Evolutionary conservation across 2,797 vertebrate genomes (phyloP).

Genomic region (Loris lydekkerianus): DNA sequence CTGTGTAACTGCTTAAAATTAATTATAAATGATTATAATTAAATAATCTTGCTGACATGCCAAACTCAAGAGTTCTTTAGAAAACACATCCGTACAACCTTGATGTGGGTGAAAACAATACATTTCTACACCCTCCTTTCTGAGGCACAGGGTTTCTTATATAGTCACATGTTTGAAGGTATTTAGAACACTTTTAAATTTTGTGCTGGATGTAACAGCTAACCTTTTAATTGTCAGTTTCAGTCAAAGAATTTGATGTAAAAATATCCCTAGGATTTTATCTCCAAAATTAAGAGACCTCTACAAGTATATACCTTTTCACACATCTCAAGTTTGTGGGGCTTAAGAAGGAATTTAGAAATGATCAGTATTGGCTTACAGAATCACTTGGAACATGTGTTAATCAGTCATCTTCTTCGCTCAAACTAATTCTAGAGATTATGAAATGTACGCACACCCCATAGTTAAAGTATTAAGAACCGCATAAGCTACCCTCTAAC

Average conservation of each 20-base stretch:
- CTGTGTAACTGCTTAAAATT: not conserved
- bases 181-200: not conserved
- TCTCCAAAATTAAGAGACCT: conserved; percentile 1
- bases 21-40: not conserved
- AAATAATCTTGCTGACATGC: not conserved
- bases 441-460: not conserved
- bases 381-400: not conserved
- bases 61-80: not conserved
- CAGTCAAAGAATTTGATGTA: not conserved
- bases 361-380: not conserved
- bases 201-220: not conserved
- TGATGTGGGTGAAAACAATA: not conserved
- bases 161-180: not conserved
- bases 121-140: not conserved
- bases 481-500: not conserved
- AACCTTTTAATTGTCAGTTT: not conserved
- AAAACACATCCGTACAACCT: not conserved
- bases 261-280: conserved; percentile 26
- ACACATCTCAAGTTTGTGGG: not conserved
- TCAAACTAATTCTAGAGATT: conserved; percentile 8
- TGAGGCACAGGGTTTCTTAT: not conserved
- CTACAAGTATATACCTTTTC: not conserved
- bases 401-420: not conserved
- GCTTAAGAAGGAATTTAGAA: conserved; percentile 18
- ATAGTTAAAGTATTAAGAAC: not conserved